phyloP scores from a whole-genome alignment of 2,888 invertebrate genomes.

The Drosophila setosimentum region DNA sequence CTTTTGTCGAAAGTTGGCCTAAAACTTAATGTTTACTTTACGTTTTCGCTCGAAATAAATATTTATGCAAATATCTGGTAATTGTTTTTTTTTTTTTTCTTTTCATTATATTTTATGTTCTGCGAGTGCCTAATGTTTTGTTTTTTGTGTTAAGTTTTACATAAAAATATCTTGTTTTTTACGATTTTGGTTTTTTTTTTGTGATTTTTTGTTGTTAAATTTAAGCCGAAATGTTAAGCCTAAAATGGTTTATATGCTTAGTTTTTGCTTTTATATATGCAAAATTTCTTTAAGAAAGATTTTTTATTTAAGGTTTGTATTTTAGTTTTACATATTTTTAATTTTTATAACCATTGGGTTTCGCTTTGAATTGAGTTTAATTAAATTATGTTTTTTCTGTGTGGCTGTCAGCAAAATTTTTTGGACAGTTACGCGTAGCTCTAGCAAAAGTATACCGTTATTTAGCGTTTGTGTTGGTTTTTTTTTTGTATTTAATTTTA shows the following conservation, averaged over 20 bases:
- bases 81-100: conserved; percentile 34
- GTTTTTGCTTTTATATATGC: conserved; percentile 49
- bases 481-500: conserved; percentile 29
- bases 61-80: conserved; percentile 59
- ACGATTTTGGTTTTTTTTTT: conserved; percentile 39
- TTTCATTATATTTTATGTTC: conserved; percentile 50
- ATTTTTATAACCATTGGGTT: conserved; percentile 73
- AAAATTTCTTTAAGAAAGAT: conserved; percentile 67
- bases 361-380: conserved; percentile 53
- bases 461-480: conserved; percentile 27
- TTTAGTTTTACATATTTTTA: conserved; percentile 44
- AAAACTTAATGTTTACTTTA: conserved; percentile 55
- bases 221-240: conserved; percentile 78
- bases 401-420: conserved; percentile 44
- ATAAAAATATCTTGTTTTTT: conserved; percentile 61
- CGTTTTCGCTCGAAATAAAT: conserved; percentile 55
- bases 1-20: conserved; percentile 71
- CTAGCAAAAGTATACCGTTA: conserved; percentile 72
- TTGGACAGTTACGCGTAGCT: conserved; percentile 60
- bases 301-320: conserved; percentile 31
- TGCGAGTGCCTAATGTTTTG: conserved; percentile 51
- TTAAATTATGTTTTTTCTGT: conserved; percentile 16
- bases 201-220: conserved; percentile 52
- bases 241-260: conserved; percentile 64
- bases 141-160: conserved; percentile 54